phyloP scores from a whole-genome alignment of 2,888 invertebrate genomes.

The Polia nebulosa region DNA sequence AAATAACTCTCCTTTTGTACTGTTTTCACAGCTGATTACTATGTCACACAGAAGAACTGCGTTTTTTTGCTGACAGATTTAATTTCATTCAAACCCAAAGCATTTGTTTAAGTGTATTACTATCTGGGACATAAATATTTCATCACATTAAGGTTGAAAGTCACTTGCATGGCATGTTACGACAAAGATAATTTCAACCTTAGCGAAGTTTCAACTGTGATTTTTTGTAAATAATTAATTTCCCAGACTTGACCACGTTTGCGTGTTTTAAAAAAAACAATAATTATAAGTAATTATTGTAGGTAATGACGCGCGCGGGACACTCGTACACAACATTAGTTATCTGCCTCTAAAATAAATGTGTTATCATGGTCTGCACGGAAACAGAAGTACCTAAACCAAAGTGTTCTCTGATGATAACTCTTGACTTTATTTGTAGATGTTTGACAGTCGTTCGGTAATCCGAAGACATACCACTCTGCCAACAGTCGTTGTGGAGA shows the following conservation, averaged over 20 bases:
- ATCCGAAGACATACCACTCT: background rate
- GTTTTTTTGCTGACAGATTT: background rate
- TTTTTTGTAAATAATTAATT: background rate
- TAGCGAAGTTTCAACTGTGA: background rate
- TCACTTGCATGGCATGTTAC: background rate
- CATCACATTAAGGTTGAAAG: background rate
- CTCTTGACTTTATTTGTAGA: background rate
- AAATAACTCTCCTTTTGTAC: background rate
- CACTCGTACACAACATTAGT: background rate
- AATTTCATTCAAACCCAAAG: too few relatives aligned
- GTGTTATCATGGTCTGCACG: background rate
- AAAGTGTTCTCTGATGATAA: background rate
- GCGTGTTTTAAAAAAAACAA: background rate
- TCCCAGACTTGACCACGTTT: background rate
- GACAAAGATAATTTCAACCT: too few relatives aligned
- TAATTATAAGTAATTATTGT: constrained; percentile 14
- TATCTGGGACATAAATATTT: background rate
- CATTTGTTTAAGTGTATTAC: too few relatives aligned
- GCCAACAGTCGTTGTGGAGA: background rate
- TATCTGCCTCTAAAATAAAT: constrained; percentile 2
- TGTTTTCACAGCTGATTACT: too few relatives aligned
- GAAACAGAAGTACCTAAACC: background rate
- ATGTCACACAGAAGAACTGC: background rate
- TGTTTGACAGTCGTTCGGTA: background rate
- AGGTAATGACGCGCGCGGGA: background rate